A percentile compares a stretch with the other conserved stretches of the same genome.
Conservation (phyloP, 1,140 invertebrate species). For the Solenopsis invicta region DNA sequence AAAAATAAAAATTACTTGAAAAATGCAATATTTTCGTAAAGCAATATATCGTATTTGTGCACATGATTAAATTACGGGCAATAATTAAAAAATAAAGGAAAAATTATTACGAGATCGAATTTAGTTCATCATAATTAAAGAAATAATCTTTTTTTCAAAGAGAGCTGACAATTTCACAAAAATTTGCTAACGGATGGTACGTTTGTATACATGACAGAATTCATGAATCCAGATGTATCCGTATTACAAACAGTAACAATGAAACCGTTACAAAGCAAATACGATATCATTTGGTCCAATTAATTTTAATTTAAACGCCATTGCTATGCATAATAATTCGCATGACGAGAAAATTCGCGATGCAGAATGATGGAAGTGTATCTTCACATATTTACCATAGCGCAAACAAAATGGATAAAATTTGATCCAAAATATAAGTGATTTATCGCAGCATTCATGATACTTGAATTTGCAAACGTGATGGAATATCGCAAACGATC, state of each 20-base stretch:
- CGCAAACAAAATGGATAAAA: constrained; percentile 1
- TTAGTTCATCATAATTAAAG: background rate
- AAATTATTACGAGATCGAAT: background rate
- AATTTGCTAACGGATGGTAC: background rate
- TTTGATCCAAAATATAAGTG: constrained; percentile 6
- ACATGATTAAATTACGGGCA: background rate
- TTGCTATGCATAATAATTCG: constrained; percentile 11
- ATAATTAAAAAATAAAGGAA: background rate
- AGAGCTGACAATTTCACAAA: background rate
- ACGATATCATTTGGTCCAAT: background rate
- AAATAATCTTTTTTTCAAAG: background rate
- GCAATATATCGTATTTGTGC: background rate
- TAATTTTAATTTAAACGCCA: constrained; percentile 33
- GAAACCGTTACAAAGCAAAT: constrained; percentile 21
- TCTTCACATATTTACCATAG: constrained; percentile 12
- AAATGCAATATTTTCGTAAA: background rate
- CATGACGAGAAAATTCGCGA: background rate
- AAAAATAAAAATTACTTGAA: background rate
- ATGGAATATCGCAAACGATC: background rate
- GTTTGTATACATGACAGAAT: background rate
- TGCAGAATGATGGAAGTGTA: background rate
- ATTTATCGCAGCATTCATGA: background rate
- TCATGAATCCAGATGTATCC: background rate
- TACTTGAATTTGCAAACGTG: background rate
- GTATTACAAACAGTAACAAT: background rate